Evolutionary conservation across 2,113 vertebrate species (phyloP).

Genomic region (Ascaphus truei): DNA sequence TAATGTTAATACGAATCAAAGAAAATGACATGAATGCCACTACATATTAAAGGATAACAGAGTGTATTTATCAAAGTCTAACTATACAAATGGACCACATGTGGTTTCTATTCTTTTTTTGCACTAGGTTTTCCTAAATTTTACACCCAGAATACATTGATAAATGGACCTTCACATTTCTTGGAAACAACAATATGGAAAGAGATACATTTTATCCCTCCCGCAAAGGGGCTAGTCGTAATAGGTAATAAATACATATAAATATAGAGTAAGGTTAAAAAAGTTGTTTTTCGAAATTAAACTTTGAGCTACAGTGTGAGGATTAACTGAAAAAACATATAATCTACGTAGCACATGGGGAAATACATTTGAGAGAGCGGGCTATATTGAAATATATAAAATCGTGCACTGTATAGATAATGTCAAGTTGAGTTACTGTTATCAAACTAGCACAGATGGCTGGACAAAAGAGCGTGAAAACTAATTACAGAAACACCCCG

Average conservation of each 20-base stretch:
- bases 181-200: neutral
- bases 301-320: slow-evolving; percentile 13
- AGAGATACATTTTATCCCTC: neutral
- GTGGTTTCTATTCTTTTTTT: too few relatives aligned
- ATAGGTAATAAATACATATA: neutral
- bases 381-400: slow-evolving; percentile 34
- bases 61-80: too few relatives aligned
- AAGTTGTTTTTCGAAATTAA: slow-evolving; percentile 18
- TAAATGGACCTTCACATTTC: too few relatives aligned
- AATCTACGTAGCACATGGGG: slow-evolving; percentile 19
- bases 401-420: slow-evolving; percentile 34
- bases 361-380: slow-evolving; percentile 24
- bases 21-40: too few relatives aligned
- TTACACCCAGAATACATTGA: too few relatives aligned
- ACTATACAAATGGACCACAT: too few relatives aligned
- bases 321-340: slow-evolving; percentile 25
- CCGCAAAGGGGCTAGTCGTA: neutral
- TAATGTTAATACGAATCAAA: too few relatives aligned
- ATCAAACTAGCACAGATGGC: slow-evolving; percentile 33
- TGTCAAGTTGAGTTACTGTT: slow-evolving; percentile 36
- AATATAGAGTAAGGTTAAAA: slow-evolving; percentile 3
- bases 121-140: too few relatives aligned
- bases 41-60: too few relatives aligned
- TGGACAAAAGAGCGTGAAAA: slow-evolving; percentile 34
- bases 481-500: slow-evolving; percentile 32